Evolutionary conservation across 2,797 vertebrate species (phyloP), one percentile per base, ranked within the genome.

Genomic region (Pseudocheirus occidentalis): DNA sequence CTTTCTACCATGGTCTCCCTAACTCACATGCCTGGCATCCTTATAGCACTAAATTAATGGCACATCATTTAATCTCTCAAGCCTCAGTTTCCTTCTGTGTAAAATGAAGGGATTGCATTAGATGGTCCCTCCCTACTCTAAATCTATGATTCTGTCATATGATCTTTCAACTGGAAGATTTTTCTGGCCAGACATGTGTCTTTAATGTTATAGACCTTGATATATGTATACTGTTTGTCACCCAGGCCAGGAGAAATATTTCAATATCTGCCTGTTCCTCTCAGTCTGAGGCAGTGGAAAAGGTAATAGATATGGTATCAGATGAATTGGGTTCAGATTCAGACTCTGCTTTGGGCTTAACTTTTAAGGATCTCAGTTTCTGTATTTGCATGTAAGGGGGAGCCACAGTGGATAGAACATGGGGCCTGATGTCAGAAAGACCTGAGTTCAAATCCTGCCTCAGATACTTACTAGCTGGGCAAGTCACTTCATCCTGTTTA

Each of bases 121-220:
- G 40, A 87, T 27, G 13, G 73, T 87, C 40, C 3, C 3, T 50
- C 9, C 40, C 21, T 50, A 50, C 73, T 87, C 73, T 27, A 87
- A 46, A 46, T 21, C 40, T 87, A 28, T 87, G 40, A 87, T 87
- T 87, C 40, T 27, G 40, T 87, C 73, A 27, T 46, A 46, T 87
- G 62, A 73, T 73, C 21, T 96, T 94, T 97, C 93, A 90, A 46
- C 91, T 94, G 93, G 91, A 96, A 97, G 66, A 94, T 94, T 96
- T 96, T 93, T 95, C 89, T 95, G 54, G 87, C 57, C 93, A 94
- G 18, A 95, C 95, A 96, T 94, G 94, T 91, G 95, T 93, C 91
- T 96, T 96, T 95, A 95, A 62, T 87, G 92, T 96, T 62, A 59
- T 96, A 55, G 24, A 95, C 95, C 87, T 96, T 94, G 94, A 96